Percentiles rank a stretch among this genome's conserved stretches.
These are phyloP conservation scores for Macropus fuliginosus DNA, from an alignment of 2,797 vertebrate species.

Conservation along the genomic window DNA sequence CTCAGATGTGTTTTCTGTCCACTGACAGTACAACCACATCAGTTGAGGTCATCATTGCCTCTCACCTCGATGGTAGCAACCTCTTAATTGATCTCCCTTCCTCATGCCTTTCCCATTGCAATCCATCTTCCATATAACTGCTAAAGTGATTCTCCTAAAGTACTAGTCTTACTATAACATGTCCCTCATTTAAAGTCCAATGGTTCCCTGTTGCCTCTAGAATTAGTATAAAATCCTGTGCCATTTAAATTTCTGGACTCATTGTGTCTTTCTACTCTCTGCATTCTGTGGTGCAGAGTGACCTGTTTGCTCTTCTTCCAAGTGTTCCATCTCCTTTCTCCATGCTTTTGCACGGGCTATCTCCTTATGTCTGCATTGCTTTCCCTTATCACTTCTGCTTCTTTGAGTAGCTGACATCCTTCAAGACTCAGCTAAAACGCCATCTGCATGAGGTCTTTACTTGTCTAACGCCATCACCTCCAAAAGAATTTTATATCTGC, in stretches of 20 bases:
- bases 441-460: not conserved
- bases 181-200: not conserved
- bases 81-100: not conserved
- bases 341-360: not conserved
- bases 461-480: not conserved
- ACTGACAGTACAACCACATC: not conserved
- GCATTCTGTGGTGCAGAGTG: not conserved
- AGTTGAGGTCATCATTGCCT: not conserved
- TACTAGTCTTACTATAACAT: not conserved
- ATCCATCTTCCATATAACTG: not conserved
- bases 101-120: not conserved
- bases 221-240: not conserved
- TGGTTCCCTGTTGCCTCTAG: not conserved
- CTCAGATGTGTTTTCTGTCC: not conserved
- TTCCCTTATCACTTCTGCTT: not conserved
- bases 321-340: not conserved
- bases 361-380: not conserved
- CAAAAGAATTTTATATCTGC: not conserved
- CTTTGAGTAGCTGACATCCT: not conserved
- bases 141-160: not conserved
- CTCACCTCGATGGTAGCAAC: not conserved
- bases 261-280: not conserved
- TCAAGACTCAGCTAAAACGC: not conserved
- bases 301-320: not conserved
- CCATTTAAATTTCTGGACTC: not conserved